A percentile compares a stretch with the other conserved stretches of the same genome.
Evolutionary conservation across 2,797 vertebrate genomes (phyloP).

Genomic region (Rhodeus uyekii): DNA sequence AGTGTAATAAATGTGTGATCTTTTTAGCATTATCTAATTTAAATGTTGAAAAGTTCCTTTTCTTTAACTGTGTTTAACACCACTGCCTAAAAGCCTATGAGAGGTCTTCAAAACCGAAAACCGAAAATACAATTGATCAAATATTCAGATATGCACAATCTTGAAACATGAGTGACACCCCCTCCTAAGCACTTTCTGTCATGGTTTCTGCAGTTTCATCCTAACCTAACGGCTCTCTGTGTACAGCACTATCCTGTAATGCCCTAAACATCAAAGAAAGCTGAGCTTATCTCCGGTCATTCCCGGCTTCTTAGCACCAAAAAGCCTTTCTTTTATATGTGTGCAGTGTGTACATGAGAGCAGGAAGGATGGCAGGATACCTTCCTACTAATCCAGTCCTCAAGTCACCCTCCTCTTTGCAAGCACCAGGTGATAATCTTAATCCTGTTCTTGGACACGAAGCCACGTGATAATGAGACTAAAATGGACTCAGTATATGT

Average conservation of each 20-base stretch:
- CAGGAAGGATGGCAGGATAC: slow-evolving; percentile 24
- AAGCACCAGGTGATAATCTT: slow-evolving; percentile 66
- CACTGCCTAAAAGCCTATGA: background rate
- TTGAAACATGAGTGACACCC: background rate
- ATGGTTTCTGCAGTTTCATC: slow-evolving; percentile 20
- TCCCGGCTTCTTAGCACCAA: slow-evolving; percentile 11
- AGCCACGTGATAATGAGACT: slow-evolving; percentile 58
- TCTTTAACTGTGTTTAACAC: background rate
- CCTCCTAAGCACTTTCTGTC: background rate
- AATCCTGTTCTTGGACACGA: slow-evolving; percentile 59
- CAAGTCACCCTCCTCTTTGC: slow-evolving; percentile 41
- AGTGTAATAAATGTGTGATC: background rate
- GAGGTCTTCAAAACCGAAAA: background rate
- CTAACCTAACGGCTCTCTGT: background rate
- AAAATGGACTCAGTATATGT: background rate
- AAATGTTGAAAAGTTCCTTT: background rate
- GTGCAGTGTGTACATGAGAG: background rate
- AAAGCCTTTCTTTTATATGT: slow-evolving; percentile 24
- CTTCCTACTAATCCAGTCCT: slow-evolving; percentile 51
- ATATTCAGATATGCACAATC: background rate
- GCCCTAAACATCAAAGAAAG: slow-evolving; percentile 31
- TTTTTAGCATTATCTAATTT: background rate
- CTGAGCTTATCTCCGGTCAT: slow-evolving; percentile 27
- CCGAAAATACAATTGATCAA: background rate
- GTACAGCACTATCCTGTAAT: slow-evolving; percentile 9